Evolutionary conservation across 2,888 invertebrate species (phyloP).

Genomic region (Dendrolimus pini): DNA sequence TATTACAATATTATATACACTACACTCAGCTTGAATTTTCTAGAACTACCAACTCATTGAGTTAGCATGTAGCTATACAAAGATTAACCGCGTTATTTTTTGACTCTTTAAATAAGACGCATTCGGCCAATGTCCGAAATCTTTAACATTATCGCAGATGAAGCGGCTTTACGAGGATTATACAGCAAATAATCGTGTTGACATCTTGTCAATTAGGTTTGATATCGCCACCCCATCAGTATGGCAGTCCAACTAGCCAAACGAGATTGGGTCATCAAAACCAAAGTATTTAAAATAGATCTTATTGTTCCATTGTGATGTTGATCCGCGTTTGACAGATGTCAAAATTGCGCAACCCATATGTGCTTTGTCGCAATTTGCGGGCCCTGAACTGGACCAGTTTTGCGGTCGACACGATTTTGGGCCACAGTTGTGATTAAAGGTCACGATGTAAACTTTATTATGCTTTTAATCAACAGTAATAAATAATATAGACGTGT

Average conservation of each 20-base stretch:
- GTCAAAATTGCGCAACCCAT: slow-evolving; percentile 43
- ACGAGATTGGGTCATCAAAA: slow-evolving; percentile 5
- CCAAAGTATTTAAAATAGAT: slow-evolving; percentile 16
- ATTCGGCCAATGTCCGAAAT: too few species aligned
- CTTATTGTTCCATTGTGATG: slow-evolving; percentile 62
- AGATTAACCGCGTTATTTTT: too few species aligned
- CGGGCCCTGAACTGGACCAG: slow-evolving; percentile 26
- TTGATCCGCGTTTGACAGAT: slow-evolving; percentile 63
- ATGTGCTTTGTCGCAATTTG: slow-evolving; percentile 24
- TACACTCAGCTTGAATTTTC: too few species aligned
- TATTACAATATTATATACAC: too few species aligned
- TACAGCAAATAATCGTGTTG: too few species aligned
- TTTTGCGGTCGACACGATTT: slow-evolving; percentile 16
- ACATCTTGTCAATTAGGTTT: too few species aligned
- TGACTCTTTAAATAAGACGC: too few species aligned
- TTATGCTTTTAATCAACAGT: neutral
- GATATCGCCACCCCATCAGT: too few species aligned
- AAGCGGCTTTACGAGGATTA: too few species aligned
- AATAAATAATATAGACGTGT: neutral
- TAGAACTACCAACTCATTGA: too few species aligned
- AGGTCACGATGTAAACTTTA: slow-evolving; percentile 25
- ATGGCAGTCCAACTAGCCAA: neutral
- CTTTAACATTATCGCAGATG: too few species aligned
- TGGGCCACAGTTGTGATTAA: slow-evolving; percentile 22
- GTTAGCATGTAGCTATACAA: too few species aligned